phyloP scores from a whole-genome alignment of 2,113 vertebrate genomes.

The Platysteira castanea region DNA sequence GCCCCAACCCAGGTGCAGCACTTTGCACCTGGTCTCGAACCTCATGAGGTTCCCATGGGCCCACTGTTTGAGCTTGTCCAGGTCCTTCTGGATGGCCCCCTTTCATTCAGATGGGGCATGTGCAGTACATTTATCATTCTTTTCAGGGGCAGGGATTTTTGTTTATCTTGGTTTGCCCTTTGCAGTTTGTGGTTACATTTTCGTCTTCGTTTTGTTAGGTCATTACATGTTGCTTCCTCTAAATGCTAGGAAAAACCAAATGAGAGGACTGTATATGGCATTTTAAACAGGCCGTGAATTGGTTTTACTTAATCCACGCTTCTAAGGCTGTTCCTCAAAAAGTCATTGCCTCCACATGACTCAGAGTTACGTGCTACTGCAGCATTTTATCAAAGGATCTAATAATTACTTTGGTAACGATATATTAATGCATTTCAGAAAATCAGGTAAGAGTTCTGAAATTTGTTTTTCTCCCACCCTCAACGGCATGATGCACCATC shows the following conservation, averaged over 20 bases:
- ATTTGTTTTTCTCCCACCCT: fast-evolving
- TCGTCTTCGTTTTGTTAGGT: background rate
- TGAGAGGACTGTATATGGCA: background rate
- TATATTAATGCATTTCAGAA: background rate
- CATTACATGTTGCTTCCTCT: background rate
- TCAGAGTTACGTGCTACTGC: background rate
- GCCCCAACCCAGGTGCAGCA: background rate
- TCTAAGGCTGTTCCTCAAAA: background rate
- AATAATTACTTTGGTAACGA: background rate
- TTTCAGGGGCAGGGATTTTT: background rate
- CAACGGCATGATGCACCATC: background rate
- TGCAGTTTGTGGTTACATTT: background rate
- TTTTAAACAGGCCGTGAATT: background rate
- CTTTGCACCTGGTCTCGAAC: background rate
- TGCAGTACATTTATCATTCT: background rate
- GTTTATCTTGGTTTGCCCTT: background rate
- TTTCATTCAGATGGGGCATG: background rate
- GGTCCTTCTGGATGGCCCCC: background rate
- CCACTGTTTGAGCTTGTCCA: background rate
- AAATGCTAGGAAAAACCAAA: background rate
- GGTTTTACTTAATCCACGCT: fast-evolving
- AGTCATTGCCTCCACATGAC: background rate
- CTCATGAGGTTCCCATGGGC: background rate
- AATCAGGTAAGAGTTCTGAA: background rate
- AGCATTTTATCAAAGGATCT: background rate